Base-by-base conservation (phyloP, 2,888 invertebrate genomes). In the Tenthredo livida region DNA sequence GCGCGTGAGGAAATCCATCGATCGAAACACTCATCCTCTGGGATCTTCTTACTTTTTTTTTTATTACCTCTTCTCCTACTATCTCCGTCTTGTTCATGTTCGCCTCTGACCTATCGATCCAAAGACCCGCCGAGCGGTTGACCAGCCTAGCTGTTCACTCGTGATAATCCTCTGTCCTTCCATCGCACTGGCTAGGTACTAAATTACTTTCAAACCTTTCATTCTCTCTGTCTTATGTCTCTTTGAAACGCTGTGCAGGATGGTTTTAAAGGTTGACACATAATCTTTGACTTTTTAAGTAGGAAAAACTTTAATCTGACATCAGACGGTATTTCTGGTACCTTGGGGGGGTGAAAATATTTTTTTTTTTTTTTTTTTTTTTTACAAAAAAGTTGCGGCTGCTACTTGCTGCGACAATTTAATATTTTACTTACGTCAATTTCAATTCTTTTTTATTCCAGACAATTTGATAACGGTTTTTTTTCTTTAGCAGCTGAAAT, bases 41-140 rank as follows among this genome's bases (percentile, higher is more conserved):
- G 25, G 33, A 50, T 77, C 61, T 80, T 80, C 25, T 58, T 25
- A 33, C 17, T 61, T 12, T 40, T 80, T 80, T 61, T 80, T 80
- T n/a, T 21, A 21, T n/a, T 21, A 1, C 37, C 58, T 17, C 21
- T 40, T 9, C 12, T 15, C 0, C 33, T 37, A 12, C 37, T 37
- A 40, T 61, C 33, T 80, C 21, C 40, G 6, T 58, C 78, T 58
- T 25, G 21, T 61, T 61, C 37, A 21, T n/a, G 21, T 61, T 80
- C 80, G 37, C 40, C 29, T 80, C 40, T 61, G 61, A 58, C 80
- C 40, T 58, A 80, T 80, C 80, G 80, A 80, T 80, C 80, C 80
- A 40, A 61, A 40, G 61, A 80, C 58, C 80, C n/a, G 40, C 33
- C 61, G 58, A 61, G 40, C 40, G 12, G 61, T 80, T 80, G 58